phyloP scores from a whole-genome alignment of 35 echinoderm and acorn worm species.

The Stichopus chloronotus region DNA sequence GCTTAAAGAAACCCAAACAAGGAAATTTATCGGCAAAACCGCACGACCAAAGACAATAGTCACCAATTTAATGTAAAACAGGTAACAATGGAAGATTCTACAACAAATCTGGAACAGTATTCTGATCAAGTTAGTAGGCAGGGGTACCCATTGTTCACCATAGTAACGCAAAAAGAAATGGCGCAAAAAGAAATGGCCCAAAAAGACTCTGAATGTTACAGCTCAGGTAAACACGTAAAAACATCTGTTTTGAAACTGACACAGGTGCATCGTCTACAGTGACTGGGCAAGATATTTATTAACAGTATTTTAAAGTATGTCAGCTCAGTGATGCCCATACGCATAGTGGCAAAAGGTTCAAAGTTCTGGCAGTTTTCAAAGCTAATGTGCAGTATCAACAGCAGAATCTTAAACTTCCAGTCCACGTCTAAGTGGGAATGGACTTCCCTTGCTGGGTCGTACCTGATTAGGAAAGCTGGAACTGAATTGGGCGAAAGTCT shows the following conservation, averaged over 20 bases:
- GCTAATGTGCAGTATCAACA: conserved; percentile 11
- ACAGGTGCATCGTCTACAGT: conserved; percentile 53
- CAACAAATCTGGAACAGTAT: conserved; percentile 48
- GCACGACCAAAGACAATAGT: not conserved
- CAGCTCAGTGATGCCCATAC: not conserved
- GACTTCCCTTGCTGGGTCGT: conserved; percentile 34
- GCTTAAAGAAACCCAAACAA: not conserved
- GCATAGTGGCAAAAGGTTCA: conserved; percentile 51
- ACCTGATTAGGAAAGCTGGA: conserved; percentile 39
- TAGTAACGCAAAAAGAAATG: not conserved
- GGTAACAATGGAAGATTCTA: not conserved
- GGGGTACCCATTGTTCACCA: not conserved
- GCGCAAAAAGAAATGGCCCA: too few species aligned
- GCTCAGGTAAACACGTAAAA: not conserved
- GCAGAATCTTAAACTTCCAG: conserved; percentile 1
- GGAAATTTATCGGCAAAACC: not conserved
- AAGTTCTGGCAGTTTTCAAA: conserved; percentile 37
- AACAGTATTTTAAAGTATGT: not conserved
- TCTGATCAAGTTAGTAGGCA: not conserved
- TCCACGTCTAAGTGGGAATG: conserved; percentile 34
- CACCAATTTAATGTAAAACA: not conserved
- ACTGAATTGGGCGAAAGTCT: conserved; percentile 8
- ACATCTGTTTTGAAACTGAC: conserved; percentile 58
- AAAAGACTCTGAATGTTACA: not conserved
- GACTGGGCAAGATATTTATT: conserved; percentile 40